phyloP scores from a whole-genome alignment of 2,113 vertebrate genomes.

The Gobio gobio region DNA sequence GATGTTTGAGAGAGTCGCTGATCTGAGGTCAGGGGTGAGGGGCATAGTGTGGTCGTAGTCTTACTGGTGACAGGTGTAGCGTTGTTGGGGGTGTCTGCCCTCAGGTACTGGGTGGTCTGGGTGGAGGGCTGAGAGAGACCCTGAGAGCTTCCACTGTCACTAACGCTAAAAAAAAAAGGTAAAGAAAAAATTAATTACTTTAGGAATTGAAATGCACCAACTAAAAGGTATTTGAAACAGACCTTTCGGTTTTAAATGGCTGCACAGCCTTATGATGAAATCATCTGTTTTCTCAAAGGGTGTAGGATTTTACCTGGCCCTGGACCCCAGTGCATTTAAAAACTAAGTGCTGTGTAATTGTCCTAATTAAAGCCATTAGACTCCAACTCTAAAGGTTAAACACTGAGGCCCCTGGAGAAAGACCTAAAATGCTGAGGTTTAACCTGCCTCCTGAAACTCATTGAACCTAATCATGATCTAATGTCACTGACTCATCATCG shows the following conservation, averaged over 20 bases:
- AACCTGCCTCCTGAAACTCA: slow-evolving; percentile 20
- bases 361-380: slow-evolving; percentile 46
- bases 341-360: slow-evolving; percentile 46
- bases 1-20: background rate
- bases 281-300: background rate
- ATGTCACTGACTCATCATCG: slow-evolving; percentile 17
- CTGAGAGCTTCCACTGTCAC: slow-evolving; percentile 96
- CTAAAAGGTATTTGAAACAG: background rate
- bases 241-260: background rate
- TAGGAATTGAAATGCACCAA: background rate
- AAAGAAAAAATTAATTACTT: slow-evolving; percentile 7
- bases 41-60: slow-evolving; percentile 64
- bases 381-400: slow-evolving; percentile 35
- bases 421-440: background rate
- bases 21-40: background rate
- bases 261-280: background rate
- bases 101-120: slow-evolving; percentile 97
- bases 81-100: slow-evolving; percentile 98
- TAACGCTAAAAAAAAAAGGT: slow-evolving; percentile 80
- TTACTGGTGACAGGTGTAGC: slow-evolving; percentile 96
- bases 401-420: background rate
- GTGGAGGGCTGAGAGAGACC: slow-evolving; percentile 97
- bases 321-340: background rate
- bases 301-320: background rate
- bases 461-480: slow-evolving; percentile 39